phyloP scores from a whole-genome alignment of 2,888 invertebrate species.

The Mesochorus sp. region DNA sequence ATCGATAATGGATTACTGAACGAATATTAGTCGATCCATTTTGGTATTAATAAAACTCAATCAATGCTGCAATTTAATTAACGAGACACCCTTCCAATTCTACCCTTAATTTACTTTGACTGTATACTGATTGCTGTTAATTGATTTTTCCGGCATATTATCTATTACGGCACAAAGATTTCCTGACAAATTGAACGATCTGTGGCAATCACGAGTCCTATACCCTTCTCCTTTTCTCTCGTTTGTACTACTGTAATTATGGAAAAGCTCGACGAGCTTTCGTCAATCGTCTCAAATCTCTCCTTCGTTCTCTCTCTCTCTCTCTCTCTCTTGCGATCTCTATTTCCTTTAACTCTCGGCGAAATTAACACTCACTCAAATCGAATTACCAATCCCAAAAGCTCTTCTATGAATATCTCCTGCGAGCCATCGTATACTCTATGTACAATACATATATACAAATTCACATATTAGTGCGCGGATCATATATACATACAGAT shows the following conservation, averaged over 20 bases:
- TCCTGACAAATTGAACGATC: slow-evolving; percentile 35
- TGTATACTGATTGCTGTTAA: not conserved
- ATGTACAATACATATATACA: not conserved
- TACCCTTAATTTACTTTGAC: not conserved
- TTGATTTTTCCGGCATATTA: not conserved
- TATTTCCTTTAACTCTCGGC: not conserved
- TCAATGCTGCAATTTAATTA: not conserved
- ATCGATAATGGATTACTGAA: too few relatives aligned
- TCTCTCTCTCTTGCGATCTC: slow-evolving; percentile 4
- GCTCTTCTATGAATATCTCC: slow-evolving; percentile 13
- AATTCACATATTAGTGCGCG: not conserved
- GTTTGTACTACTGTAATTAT: slow-evolving; percentile 26
- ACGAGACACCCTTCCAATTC: not conserved
- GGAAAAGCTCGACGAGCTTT: slow-evolving; percentile 17
- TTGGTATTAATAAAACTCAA: too few relatives aligned
- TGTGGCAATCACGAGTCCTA: slow-evolving; percentile 16
- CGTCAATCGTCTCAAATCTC: slow-evolving; percentile 23
- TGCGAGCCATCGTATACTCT: not conserved
- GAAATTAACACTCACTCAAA: slow-evolving; percentile 53
- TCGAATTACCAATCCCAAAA: slow-evolving; percentile 48
- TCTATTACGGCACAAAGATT: slow-evolving; percentile 26
- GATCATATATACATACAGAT: not conserved
- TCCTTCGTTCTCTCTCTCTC: not conserved
- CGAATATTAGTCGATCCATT: too few relatives aligned
- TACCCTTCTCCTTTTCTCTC: not conserved